phyloP scores from a whole-genome alignment of 2,888 invertebrate species.

The Hedya salicella region DNA sequence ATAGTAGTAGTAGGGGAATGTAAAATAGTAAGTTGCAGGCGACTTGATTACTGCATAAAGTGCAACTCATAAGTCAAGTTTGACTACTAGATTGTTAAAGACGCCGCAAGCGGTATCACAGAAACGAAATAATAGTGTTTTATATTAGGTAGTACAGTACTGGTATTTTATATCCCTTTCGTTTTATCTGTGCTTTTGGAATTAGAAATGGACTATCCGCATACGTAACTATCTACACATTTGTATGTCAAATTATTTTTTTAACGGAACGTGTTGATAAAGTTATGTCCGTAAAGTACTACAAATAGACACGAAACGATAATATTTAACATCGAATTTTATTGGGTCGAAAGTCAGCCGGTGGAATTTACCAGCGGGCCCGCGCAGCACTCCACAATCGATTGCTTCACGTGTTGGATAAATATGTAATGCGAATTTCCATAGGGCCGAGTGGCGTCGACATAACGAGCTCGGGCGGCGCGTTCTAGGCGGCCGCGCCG shows the following conservation, averaged over 20 bases:
- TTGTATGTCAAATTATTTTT: no score
- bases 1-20: not conserved
- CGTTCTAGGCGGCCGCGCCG: slow-evolving; percentile 18
- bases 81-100: no score
- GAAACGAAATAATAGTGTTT: no score
- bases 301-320: not conserved
- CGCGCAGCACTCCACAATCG: slow-evolving; percentile 46
- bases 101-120: no score
- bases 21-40: slow-evolving; percentile 2
- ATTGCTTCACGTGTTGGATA: slow-evolving; percentile 54
- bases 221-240: no score
- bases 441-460: slow-evolving; percentile 42
- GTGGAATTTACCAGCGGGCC: slow-evolving; percentile 50
- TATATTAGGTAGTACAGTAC: no score
- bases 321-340: slow-evolving; percentile 1
- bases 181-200: no score
- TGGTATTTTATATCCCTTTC: no score
- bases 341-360: slow-evolving; percentile 44
- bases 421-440: slow-evolving; percentile 58
- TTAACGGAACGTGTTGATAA: no score
- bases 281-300: not conserved
- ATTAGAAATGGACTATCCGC: no score
- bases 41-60: not conserved
- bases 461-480: slow-evolving; percentile 53
- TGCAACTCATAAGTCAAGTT: not conserved